Evolutionary conservation across 2,113 vertebrate species (phyloP).

Genomic region (Apus apus): DNA sequence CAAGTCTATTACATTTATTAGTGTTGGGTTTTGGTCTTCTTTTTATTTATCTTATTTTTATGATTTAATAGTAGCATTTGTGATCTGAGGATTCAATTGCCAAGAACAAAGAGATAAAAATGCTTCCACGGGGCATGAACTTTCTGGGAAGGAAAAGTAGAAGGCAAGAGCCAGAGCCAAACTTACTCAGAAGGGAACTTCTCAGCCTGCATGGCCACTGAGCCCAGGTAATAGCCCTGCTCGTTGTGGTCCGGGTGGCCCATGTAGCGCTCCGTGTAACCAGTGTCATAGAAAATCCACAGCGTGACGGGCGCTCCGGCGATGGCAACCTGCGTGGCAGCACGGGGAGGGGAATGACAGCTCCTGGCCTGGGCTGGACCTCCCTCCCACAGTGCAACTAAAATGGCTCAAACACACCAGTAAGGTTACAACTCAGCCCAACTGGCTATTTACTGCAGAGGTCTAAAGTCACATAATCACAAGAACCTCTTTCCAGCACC

Average conservation of each 20-base stretch:
- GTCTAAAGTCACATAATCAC: neutral
- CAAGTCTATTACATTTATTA: neutral
- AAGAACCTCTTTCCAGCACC: neutral
- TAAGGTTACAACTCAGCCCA: neutral
- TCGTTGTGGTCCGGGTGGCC: slow-evolving; percentile 84
- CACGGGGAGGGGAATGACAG: neutral
- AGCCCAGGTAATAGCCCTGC: slow-evolving; percentile 82
- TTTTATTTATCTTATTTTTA: neutral
- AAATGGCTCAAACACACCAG: neutral
- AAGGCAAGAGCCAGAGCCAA: neutral
- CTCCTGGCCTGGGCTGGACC: rapidly evolving
- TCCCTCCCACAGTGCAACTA: neutral
- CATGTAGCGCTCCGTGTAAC: slow-evolving; percentile 85
- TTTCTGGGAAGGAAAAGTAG: neutral
- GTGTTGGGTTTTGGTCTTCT: neutral
- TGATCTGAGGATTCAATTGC: neutral
- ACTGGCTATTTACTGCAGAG: too few species aligned
- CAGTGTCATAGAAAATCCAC: slow-evolving; percentile 86
- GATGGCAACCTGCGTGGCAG: slow-evolving; percentile 77
- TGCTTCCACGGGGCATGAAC: rapidly evolving
- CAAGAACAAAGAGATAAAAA: neutral
- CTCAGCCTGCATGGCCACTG: slow-evolving; percentile 86
- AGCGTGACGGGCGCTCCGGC: slow-evolving; percentile 83
- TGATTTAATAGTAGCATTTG: neutral
- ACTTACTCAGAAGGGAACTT: slow-evolving; percentile 87